Percentiles rank a stretch among this genome's conserved stretches.
phyloP scores from a whole-genome alignment of 2,113 vertebrate species.

The Hymenochirus boettgeri region DNA sequence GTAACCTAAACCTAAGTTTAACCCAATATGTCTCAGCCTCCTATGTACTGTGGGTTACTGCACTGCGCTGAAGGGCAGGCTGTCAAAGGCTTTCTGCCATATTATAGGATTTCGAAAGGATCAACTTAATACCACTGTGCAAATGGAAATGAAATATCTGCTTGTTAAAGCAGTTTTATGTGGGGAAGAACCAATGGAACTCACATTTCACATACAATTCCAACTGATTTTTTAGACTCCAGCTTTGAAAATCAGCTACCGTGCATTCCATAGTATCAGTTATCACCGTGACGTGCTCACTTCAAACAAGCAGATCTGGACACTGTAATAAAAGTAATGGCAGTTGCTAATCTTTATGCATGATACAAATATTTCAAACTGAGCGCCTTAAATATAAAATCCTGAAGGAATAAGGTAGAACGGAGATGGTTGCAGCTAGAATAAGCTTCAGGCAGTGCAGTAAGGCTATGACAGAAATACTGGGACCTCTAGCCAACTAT shows the following conservation, averaged over 20 bases:
- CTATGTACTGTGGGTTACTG: too few relatives aligned
- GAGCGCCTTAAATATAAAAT: neutral
- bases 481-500: too few relatives aligned
- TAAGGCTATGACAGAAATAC: too few relatives aligned
- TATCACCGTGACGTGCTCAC: constrained; percentile 12
- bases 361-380: neutral
- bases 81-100: constrained; percentile 47
- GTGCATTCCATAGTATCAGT: constrained; percentile 45
- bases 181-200: constrained; percentile 46
- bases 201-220: constrained; percentile 52
- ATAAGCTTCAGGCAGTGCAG: too few relatives aligned
- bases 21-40: too few relatives aligned
- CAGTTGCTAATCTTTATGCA: constrained; percentile 12
- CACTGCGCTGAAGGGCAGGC: too few relatives aligned
- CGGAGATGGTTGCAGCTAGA: too few relatives aligned
- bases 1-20: too few relatives aligned
- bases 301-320: neutral
- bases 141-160: constrained; percentile 53
- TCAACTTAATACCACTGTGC: constrained; percentile 54
- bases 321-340: neutral
- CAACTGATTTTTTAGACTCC: constrained; percentile 51
- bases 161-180: constrained; percentile 57
- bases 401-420: neutral
- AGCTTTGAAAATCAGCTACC: constrained; percentile 54
- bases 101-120: constrained; percentile 53